Evolutionary conservation across 2,113 vertebrate species (phyloP), one percentile per base, ranked within the genome.

Genomic region (Condylura cristata): DNA sequence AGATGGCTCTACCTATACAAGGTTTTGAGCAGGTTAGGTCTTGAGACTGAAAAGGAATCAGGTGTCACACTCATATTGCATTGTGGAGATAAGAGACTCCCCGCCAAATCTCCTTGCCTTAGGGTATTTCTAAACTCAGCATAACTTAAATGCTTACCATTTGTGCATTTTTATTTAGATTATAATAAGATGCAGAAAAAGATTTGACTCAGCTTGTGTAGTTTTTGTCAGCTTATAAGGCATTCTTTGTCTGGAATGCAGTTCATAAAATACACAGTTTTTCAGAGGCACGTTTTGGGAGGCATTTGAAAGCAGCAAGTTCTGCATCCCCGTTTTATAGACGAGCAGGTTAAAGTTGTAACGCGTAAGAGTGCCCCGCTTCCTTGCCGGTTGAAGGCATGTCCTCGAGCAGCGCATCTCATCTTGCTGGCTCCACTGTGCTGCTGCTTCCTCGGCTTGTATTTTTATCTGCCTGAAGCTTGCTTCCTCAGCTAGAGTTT

Each of bases 41-140:
- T 82, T 60, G 82, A 90, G 53, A 79, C 14, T 37, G 30, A 72
- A 58, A 68, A 17, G n/a, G 51, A 80, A 32, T 72, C 24, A 39
- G 32, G 3, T 90, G 13, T 76, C 58, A 48, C 5, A 0, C 37
- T 51, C 41, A n/a, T 41, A 41, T 24, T 83, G 58, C 78, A 83
- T 46, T 34, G 17, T 87, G n/a, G 48, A 81, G 53, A 74, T 90
- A 41, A 78, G 10, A 81, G 44, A 22, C 20, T 91, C 93, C 68
- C 93, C 68, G 60, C 34, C 74, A 6, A 95, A 78, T 95, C 30
- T 66, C 58, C 13, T 84, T 90, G 41, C 86, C 37, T 72, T 91
- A 10, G n/a, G 32, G 89, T 89, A 9, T 9, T 41, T 89, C 39
- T 89, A 81, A 53, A 41, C 13, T 95, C 39, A 91, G 26, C 39